Conservation (phyloP, 2,797 vertebrate species). For the Microctenopoma lineatum region DNA sequence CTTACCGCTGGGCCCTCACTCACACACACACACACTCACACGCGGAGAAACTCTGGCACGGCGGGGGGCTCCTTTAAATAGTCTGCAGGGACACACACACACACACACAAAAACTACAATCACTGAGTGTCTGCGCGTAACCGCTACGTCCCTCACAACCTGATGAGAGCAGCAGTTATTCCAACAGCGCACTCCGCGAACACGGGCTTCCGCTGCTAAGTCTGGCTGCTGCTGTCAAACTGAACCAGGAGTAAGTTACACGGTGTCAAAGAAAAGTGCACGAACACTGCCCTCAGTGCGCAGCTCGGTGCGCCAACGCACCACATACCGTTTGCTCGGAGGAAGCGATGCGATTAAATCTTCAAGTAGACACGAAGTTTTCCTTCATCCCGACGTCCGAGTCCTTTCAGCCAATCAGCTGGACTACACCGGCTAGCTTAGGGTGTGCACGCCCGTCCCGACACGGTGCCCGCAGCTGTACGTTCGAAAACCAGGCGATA, state of each 20-base stretch:
- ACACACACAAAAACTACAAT: not conserved
- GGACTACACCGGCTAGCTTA: slow-evolving; percentile 17
- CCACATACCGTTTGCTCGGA: too few species aligned
- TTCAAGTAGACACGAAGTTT: slow-evolving; percentile 40
- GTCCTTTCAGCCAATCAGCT: slow-evolving; percentile 52
- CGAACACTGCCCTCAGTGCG: too few species aligned
- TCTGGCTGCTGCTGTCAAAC: not conserved
- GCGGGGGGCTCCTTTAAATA: not conserved
- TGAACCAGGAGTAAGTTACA: fast-evolving
- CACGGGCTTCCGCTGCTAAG: not conserved
- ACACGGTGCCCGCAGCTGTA: not conserved
- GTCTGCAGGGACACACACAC: too few species aligned
- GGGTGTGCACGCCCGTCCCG: not conserved
- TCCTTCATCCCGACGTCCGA: slow-evolving; percentile 37
- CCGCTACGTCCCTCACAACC: not conserved
- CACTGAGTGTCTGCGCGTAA: not conserved
- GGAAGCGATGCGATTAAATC: not conserved
- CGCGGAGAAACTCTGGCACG: slow-evolving; percentile 4
- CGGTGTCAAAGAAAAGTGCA: not conserved
- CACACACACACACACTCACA: slow-evolving; percentile 5
- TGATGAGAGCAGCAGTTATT: slow-evolving; percentile 20
- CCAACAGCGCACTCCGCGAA: slow-evolving; percentile 16
- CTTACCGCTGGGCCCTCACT: slow-evolving; percentile 69
- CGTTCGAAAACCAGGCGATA: not conserved
- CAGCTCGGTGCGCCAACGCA: not conserved